A percentile compares a stretch with the other conserved stretches of the same genome.
These are phyloP conservation scores for Lophotis ruficrista DNA, from an alignment of 2,113 vertebrate species.

Conservation along the genomic window DNA sequence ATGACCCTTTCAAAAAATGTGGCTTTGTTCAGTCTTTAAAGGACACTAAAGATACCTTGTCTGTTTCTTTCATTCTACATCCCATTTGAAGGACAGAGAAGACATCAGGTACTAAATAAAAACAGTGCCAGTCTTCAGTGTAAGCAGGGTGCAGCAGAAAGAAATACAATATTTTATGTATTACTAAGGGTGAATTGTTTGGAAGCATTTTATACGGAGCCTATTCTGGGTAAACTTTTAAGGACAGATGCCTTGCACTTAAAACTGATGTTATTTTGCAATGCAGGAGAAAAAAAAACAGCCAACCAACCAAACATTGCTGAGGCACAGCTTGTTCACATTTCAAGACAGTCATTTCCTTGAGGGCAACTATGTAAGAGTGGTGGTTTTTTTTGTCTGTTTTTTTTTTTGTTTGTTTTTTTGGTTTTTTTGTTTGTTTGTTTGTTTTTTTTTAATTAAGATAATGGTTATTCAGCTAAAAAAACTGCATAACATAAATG, in stretches of 20 bases:
- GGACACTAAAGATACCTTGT: not conserved
- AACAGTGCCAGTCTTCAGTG: not conserved
- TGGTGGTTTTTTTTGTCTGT: too few species aligned
- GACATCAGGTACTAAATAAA: not conserved
- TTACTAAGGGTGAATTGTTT: not conserved
- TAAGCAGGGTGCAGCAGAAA: not conserved
- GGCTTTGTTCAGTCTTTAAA: not conserved
- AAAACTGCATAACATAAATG: not conserved
- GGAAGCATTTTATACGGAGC: not conserved
- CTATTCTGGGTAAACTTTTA: not conserved
- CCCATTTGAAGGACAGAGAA: not conserved
- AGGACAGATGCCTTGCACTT: not conserved
- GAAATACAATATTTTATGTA: accelerated
- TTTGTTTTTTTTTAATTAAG: not conserved
- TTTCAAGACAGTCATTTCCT: not conserved
- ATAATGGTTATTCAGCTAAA: not conserved
- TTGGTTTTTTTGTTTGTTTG: not conserved
- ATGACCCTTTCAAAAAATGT: not conserved
- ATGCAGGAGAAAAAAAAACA: not conserved
- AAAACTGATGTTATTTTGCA: not conserved
- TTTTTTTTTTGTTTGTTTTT: not conserved
- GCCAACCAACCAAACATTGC: not conserved
- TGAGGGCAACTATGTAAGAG: not conserved
- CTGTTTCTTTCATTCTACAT: not conserved
- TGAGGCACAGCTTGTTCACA: not conserved